Evolutionary conservation across 2,888 invertebrate genomes (phyloP).

Genomic region (Drosophila meridiana): DNA sequence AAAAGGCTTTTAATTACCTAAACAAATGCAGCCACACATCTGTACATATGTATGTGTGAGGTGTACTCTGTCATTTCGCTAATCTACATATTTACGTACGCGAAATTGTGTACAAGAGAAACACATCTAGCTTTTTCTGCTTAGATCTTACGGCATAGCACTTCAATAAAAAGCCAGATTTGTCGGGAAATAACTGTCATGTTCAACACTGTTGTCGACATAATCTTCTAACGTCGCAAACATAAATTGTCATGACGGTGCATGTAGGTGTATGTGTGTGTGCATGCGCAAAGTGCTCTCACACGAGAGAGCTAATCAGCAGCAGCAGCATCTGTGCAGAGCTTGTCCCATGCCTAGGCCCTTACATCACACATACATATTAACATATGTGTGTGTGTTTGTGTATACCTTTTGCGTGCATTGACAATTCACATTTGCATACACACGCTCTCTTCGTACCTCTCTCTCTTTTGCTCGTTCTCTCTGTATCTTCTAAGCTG

Average conservation of each 20-base stretch:
- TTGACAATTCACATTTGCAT: constrained; percentile 18
- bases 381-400: background rate
- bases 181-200: background rate
- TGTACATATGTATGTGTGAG: background rate
- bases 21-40: background rate
- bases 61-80: background rate
- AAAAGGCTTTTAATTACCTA: constrained; percentile 6
- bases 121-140: background rate
- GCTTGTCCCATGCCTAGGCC: constrained; percentile 5
- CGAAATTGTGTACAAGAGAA: background rate
- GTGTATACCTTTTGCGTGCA: background rate
- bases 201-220: constrained; percentile 8
- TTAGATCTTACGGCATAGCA: background rate
- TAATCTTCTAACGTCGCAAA: constrained; percentile 1
- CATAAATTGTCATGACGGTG: background rate
- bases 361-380: background rate
- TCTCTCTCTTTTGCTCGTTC: constrained; percentile 2
- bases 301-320: constrained; percentile 16
- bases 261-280: constrained; percentile 3
- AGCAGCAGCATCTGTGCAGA: constrained; percentile 36
- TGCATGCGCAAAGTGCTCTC: constrained; percentile 46
- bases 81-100: background rate
- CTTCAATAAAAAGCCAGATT: constrained; percentile 9
- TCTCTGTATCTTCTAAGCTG: constrained; percentile 5
- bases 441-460: constrained; percentile 3